Percentiles rank a stretch among this genome's conserved stretches.
Conservation (phyloP, 2,113 vertebrate species). For the Gallinago undulata region DNA sequence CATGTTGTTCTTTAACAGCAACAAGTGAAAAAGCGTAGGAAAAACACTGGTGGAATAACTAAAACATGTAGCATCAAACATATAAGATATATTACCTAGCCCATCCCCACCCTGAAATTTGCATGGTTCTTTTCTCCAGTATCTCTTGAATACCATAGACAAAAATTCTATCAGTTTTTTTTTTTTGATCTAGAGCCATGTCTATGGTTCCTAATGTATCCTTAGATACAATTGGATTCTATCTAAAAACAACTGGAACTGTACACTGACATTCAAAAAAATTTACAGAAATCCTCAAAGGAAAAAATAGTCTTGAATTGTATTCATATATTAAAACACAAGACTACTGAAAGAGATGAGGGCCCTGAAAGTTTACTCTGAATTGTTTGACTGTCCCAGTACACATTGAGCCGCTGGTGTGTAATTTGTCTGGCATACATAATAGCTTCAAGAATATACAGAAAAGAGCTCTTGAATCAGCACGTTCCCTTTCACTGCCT, state of each 20-base stretch:
- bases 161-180: background rate
- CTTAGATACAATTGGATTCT: background rate
- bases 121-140: background rate
- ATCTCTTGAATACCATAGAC: background rate
- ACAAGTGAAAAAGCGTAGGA: background rate
- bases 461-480: background rate
- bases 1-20: background rate
- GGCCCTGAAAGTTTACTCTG: background rate
- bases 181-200: background rate
- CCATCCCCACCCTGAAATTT: background rate
- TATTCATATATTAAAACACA: background rate
- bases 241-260: background rate
- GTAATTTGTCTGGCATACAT: background rate
- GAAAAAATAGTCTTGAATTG: background rate
- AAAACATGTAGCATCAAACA: background rate
- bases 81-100: background rate
- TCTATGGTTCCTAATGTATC: background rate
- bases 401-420: background rate
- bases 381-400: background rate
- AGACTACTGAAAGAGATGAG: background rate
- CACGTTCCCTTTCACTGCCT: background rate
- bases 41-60: background rate
- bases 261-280: background rate
- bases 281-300: background rate
- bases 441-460: background rate